Percentiles rank a stretch among this genome's conserved stretches.
phyloP scores from a whole-genome alignment of 23 tunicate genomes.

The Phallusia fumigata region DNA sequence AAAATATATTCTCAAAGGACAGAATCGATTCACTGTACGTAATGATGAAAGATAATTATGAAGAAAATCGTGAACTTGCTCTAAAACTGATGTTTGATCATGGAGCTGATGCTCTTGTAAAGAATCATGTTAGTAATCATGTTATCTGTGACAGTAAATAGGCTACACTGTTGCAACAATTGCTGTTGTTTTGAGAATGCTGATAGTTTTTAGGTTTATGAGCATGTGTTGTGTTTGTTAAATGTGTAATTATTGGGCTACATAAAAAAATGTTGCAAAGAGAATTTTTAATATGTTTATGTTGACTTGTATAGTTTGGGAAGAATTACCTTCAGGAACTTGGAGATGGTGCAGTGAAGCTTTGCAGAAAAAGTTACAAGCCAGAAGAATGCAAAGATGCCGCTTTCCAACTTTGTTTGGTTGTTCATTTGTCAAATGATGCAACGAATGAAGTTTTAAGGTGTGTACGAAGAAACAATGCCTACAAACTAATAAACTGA shows the following conservation, averaged over 20 bases:
- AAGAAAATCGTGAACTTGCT: slow-evolving; percentile 37
- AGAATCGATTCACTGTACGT: slow-evolving; percentile 9
- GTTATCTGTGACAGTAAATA: no score
- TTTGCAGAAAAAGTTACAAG: slow-evolving; percentile 27
- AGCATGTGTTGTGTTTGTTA: no score
- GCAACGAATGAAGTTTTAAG: not conserved
- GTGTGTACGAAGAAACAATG: not conserved
- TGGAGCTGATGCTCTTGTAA: not conserved
- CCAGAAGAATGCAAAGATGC: slow-evolving; percentile 67
- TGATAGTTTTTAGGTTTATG: no score
- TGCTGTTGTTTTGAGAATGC: no score
- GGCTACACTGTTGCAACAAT: no score
- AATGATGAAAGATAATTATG: slow-evolving; percentile 42
- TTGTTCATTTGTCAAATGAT: not conserved
- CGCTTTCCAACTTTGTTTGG: slow-evolving; percentile 45
- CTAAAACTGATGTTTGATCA: not conserved
- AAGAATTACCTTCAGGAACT: slow-evolving; percentile 18
- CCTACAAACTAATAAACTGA: not conserved
- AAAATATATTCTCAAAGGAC: slow-evolving; percentile 1
- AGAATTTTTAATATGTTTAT: no score
- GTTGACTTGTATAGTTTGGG: slow-evolving; percentile 11
- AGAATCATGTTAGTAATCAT: not conserved
- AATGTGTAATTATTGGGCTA: no score
- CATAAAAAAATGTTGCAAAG: no score
- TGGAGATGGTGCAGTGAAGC: slow-evolving; percentile 10